phyloP scores from a whole-genome alignment of 53 echinoderm and acorn worm species.

The Paracentrotus lividus region DNA sequence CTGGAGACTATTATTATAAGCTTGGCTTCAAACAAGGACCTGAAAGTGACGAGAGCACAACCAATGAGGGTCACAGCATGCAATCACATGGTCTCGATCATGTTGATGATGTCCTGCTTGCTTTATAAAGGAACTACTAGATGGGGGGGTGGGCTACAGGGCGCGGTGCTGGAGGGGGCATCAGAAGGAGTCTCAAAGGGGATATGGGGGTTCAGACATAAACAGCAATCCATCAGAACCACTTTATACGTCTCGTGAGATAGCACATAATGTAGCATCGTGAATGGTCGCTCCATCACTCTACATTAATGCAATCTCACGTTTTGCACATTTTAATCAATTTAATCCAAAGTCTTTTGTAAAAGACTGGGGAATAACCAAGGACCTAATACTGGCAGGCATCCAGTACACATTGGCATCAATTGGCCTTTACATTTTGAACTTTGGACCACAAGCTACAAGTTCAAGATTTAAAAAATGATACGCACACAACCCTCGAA shows the following conservation, averaged over 20 bases:
- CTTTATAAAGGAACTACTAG: background rate
- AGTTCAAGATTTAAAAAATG: too few relatives aligned
- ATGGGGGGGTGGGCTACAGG: background rate
- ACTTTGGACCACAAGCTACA: too few relatives aligned
- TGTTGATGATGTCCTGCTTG: background rate
- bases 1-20: too few relatives aligned
- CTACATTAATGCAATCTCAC: background rate
- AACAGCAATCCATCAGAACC: background rate
- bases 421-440: too few relatives aligned
- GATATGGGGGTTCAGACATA: background rate
- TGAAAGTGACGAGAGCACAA: too few relatives aligned
- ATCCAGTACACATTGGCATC: too few relatives aligned
- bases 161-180: background rate
- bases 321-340: constrained; percentile 27
- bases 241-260: background rate
- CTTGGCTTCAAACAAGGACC: too few relatives aligned
- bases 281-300: background rate
- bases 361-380: background rate
- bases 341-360: background rate
- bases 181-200: background rate
- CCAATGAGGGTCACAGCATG: too few relatives aligned
- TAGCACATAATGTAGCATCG: constrained; percentile 5
- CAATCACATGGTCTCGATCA: too few relatives aligned
- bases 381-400: too few relatives aligned
- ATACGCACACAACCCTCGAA: too few relatives aligned